Evolutionary conservation across 2,113 vertebrate genomes (phyloP).

Genomic region (Hypanus sabinus): DNA sequence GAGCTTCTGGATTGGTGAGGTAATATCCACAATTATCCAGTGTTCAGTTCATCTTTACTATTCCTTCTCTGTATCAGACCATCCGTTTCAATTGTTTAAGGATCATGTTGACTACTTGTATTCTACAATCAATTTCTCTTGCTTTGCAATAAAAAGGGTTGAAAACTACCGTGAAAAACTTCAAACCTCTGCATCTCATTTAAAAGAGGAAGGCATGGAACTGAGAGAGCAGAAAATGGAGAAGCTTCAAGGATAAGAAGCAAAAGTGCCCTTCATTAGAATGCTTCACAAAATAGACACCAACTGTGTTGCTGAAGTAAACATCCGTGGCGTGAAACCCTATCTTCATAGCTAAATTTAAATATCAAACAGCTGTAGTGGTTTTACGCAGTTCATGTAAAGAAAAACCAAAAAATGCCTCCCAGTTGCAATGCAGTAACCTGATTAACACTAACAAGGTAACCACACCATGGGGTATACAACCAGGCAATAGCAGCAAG

Average conservation of each 20-base stretch:
- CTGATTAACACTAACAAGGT: background rate
- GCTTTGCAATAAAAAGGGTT: background rate
- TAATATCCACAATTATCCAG: background rate
- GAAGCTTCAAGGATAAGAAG: background rate
- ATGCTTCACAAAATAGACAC: background rate
- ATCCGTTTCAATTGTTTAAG: no score
- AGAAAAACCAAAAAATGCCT: background rate
- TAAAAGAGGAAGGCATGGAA: background rate
- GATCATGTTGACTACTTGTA: background rate
- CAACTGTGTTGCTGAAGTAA: background rate
- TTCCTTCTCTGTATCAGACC: background rate
- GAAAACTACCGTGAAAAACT: background rate
- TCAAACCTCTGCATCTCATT: background rate
- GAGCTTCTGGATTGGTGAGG: background rate
- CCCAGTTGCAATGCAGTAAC: background rate
- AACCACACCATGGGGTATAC: background rate
- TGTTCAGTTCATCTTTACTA: background rate
- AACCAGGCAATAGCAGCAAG: background rate
- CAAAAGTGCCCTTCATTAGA: background rate
- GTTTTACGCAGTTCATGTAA: background rate
- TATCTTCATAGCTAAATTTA: background rate
- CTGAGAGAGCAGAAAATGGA: background rate
- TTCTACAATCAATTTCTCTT: no score
- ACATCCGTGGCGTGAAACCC: background rate
- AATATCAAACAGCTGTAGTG: conserved; percentile 11